Evolutionary conservation across 2,797 vertebrate genomes (phyloP), one percentile per base, ranked within the genome.

Genomic region (Siniperca scherzeri): DNA sequence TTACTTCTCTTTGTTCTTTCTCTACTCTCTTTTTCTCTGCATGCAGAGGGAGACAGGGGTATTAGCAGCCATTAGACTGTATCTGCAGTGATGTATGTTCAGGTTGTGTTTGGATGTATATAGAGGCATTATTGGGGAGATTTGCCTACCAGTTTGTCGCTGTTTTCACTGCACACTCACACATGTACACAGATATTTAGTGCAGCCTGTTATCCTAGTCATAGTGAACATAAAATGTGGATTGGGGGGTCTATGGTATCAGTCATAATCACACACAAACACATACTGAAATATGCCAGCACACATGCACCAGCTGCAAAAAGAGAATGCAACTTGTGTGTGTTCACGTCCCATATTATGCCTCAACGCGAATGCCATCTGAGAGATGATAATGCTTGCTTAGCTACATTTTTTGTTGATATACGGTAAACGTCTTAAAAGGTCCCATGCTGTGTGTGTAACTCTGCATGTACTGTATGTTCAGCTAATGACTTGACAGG

Each of bases 171-270:
- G 60, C 56, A 48, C 5, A 25, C 57, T 42, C 8, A 44, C 69
- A 36, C 36, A 30, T 53, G n/a, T n/a, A 50, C 36, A 57, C 25
- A 80, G 17, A 56, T 17, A 36, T 46, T 76, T 73, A 66, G n/a
- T 48, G n/a, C 56, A 74, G 40, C 57, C 69, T 77, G 72, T 72
- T 77, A 66, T 81, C 72, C 74, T 82, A 70, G 83, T 86, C 74
- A 72, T 46, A 53, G 40, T 19, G 76, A 83, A 84, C 70, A 86
- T 80, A 84, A 87, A 81, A 77, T 71, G 80, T 66, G 78, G 87
- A 86, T 87, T 83, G 78, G 70, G 66, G 55, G 64, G 61, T 87
- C 42, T 74, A 78, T 81, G 67, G 57, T 87, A 77, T 85, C 70
- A 69, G 42, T 44, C 71, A 77, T 77, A 78, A 79, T 78, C 77